Evolutionary conservation across 2,113 vertebrate genomes (phyloP).

Genomic region (Fulica atra): DNA sequence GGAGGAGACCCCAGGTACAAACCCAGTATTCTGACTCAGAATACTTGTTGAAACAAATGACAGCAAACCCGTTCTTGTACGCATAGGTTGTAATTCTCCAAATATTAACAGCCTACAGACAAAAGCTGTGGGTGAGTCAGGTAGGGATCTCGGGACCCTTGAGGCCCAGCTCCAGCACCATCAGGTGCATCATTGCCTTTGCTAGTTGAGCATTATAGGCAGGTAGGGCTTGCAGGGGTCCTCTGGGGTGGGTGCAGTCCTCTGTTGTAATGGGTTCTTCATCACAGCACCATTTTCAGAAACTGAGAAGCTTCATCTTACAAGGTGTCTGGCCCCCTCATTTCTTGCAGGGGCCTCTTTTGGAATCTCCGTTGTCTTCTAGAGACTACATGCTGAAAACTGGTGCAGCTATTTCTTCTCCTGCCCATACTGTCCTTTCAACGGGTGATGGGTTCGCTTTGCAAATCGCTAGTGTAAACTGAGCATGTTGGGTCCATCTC

Average conservation of each 20-base stretch:
- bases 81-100: background rate
- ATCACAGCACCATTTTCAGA: background rate
- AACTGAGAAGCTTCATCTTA: background rate
- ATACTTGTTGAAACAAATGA: background rate
- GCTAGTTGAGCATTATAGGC: background rate
- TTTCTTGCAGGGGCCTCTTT: background rate
- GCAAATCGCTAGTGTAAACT: background rate
- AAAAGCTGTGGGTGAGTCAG: background rate
- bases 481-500: background rate
- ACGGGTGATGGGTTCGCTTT: background rate
- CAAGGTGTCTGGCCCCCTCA: background rate
- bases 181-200: background rate
- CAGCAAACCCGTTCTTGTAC: background rate
- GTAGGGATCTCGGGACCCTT: accelerated
- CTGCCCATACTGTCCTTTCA: background rate
- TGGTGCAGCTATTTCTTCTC: background rate
- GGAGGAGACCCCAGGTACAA: background rate
- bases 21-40: background rate
- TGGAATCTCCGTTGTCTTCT: background rate
- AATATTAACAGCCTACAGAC: background rate
- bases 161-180: background rate
- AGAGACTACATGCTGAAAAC: background rate
- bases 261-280: background rate
- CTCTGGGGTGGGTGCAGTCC: background rate
- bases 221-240: background rate